Percentiles rank a stretch among this genome's conserved stretches.
These are phyloP conservation scores for Polylopha cassiicola DNA, from an alignment of 2,888 invertebrate species.

Conservation along the genomic window DNA sequence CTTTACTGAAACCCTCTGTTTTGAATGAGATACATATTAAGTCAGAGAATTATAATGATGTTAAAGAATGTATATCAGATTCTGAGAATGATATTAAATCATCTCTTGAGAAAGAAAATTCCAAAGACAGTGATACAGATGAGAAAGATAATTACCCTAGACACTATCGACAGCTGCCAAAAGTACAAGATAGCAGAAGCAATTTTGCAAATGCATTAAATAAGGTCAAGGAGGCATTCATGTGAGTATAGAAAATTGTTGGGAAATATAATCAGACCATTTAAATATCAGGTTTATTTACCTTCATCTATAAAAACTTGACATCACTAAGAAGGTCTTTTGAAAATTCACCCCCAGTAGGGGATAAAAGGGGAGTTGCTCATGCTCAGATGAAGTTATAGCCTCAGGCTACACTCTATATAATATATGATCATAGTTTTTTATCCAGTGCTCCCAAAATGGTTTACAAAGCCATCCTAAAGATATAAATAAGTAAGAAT, in stretches of 20 bases:
- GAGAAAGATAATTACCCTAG: conserved; percentile 52
- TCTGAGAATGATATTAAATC: conserved; percentile 56
- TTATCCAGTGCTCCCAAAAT: no score
- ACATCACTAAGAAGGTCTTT: no score
- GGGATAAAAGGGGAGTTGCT: no score
- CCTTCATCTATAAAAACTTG: no score
- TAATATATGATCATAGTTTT: no score
- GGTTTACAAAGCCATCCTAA: no score
- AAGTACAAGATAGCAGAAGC: conserved; percentile 56
- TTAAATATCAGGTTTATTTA: no score
- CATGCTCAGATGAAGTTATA: no score
- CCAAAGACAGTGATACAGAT: conserved; percentile 52
- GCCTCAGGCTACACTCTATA: no score
- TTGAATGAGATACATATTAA: conserved; percentile 68
- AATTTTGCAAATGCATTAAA: conserved; percentile 66
- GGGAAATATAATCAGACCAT: no score
- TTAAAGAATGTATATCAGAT: conserved; percentile 53
- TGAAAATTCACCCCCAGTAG: no score
- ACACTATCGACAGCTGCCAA: conserved; percentile 47
- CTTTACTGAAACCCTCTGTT: conserved; percentile 66
- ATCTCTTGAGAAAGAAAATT: conserved; percentile 57
- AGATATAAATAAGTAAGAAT: no score
- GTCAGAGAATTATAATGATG: conserved; percentile 52
- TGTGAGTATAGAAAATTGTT: conserved; percentile 43
- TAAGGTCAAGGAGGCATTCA: conserved; percentile 64